These are phyloP conservation scores for Arctocebus calabarensis DNA, from an alignment of 2,797 vertebrate species.

Conservation along the genomic window DNA sequence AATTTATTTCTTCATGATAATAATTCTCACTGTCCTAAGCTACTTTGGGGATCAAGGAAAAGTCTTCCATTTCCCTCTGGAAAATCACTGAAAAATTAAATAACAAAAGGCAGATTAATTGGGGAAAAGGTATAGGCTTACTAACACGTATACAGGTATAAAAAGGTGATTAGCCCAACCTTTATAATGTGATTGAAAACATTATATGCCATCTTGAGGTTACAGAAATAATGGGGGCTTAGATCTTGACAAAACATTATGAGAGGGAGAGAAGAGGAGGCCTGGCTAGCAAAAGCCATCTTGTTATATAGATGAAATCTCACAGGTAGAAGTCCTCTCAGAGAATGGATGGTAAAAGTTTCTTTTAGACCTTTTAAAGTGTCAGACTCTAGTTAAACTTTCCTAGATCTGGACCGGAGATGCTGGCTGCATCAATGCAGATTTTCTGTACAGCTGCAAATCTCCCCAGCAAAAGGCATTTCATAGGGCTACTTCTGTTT, in stretches of 20 bases:
- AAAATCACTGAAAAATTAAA: not conserved
- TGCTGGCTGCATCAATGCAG: not conserved
- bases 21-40: conserved; percentile 43
- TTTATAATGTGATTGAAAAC: not conserved
- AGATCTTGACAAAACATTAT: not conserved
- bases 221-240: not conserved
- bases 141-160: not conserved
- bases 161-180: not conserved
- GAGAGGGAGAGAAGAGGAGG: not conserved
- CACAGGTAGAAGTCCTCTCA: not conserved
- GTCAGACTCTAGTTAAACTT: not conserved
- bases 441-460: not conserved
- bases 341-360: not conserved
- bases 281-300: not conserved
- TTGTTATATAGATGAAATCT: not conserved
- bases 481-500: too few species aligned
- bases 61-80: not conserved
- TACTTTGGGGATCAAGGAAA: not conserved
- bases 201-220: not conserved
- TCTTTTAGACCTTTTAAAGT: not conserved
- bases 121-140: not conserved
- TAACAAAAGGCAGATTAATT: not conserved
- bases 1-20: conserved; percentile 33
- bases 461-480: too few species aligned
- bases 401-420: not conserved